Base-by-base conservation (phyloP, 30 jellyfish, hydroid and myxozoan genomes). In the Cassiopea xamachana region DNA sequence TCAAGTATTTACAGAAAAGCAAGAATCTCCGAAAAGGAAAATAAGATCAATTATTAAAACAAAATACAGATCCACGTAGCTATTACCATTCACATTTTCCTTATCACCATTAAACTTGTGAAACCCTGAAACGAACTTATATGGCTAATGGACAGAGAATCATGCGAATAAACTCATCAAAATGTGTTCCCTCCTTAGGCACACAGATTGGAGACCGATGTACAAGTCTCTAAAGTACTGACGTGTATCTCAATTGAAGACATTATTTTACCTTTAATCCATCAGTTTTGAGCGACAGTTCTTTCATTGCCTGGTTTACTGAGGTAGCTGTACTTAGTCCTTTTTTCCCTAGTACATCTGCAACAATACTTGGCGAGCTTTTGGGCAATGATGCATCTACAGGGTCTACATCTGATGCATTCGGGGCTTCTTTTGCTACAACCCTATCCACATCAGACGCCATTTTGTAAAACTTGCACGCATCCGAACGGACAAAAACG, bases 311-410 rank as follows among this genome's bases (percentile, higher is more conserved):
- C 69, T 86, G 85, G 76, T 78, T 86, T 14, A 86, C 71, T 1
- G 93, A 61, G 47, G 70, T 76, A 19, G 93, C 77, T 18, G 88
- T 18, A 48, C 58, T 75, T 27, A 75, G 89, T 0, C 85, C 93
- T 68, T 86, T 86, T 77, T 73, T 86, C 83, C 93, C 76, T 77
- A 86, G 58, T 8, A 86, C 93, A 60, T 86, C 93, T 44, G 93
- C 93, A 75, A 77, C 83, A 51, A 77, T 86, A 51, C 93, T 86
- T 46, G 89, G 89, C 19, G 93, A 77, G 49, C 88, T 48, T 17
- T 86, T 86, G 15, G 59, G 73, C 77, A 18, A 10, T 44, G 69
- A 16, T 68, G 92, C 61, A 10, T 84, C 84, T 2, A 64, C 78
- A 0, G 48, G 62, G 64, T 47, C 2, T 1, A 43, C 55, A 14